Evolutionary conservation across 53 echinoderm and acorn worm genomes (phyloP).

Genomic region (Glandiceps talaboti): DNA sequence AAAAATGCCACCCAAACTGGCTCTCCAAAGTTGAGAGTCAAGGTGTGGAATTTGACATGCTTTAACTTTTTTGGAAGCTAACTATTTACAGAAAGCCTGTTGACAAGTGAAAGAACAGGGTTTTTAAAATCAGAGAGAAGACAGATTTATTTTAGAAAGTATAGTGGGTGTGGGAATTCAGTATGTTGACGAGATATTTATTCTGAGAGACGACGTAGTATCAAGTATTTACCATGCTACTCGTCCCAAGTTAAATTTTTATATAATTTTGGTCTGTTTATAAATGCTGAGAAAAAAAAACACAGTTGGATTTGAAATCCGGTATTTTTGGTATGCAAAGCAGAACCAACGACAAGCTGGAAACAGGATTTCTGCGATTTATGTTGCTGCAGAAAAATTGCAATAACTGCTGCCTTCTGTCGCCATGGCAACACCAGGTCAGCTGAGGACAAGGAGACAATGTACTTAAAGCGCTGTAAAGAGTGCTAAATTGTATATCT

Average conservation of each 20-base stretch:
- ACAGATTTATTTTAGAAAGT: neutral
- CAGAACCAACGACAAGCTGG: neutral
- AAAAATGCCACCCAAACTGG: too few relatives aligned
- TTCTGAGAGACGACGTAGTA: neutral
- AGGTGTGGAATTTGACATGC: neutral
- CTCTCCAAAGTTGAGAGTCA: neutral
- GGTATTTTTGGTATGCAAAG: neutral
- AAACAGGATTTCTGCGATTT: neutral
- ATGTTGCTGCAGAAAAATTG: neutral
- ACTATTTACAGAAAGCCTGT: neutral
- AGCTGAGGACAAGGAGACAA: neutral
- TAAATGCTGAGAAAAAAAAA: neutral
- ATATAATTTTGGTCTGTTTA: neutral
- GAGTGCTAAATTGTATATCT: neutral
- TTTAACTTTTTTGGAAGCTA: neutral
- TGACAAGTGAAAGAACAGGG: neutral
- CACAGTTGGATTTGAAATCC: neutral
- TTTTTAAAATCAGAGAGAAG: neutral
- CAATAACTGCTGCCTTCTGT: neutral
- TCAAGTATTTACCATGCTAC: neutral
- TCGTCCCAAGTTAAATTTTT: neutral
- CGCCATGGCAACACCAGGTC: neutral
- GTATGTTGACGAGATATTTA: neutral
- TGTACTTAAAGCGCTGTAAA: neutral
- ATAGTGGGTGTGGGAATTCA: neutral